Percentiles rank a stretch among this genome's conserved stretches.
phyloP scores from a whole-genome alignment of 2,113 vertebrate species.

The Callaeas wilsoni region DNA sequence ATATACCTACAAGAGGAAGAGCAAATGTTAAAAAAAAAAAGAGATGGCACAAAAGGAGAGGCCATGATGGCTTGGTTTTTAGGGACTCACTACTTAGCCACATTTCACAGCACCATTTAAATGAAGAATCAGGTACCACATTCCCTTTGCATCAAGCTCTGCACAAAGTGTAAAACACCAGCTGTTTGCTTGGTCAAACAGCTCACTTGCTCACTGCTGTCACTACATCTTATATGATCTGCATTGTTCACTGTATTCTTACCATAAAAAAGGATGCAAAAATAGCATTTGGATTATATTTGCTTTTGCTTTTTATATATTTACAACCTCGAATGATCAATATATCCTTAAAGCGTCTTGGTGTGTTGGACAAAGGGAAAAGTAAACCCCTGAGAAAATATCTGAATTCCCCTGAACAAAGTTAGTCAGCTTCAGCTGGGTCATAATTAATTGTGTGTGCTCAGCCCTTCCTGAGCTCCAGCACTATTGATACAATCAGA shows the following conservation, averaged over 20 bases:
- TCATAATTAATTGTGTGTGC: fast-evolving
- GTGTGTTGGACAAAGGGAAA: background rate
- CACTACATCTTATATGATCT: fast-evolving
- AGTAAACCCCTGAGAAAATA: background rate
- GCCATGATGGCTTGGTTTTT: background rate
- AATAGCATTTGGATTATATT: background rate
- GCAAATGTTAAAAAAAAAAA: background rate
- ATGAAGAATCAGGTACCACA: background rate
- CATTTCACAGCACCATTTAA: background rate
- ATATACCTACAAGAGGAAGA: background rate
- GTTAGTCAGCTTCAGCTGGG: background rate
- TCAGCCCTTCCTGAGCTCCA: background rate
- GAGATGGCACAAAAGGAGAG: background rate
- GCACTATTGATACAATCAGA: fast-evolving
- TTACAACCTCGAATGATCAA: background rate
- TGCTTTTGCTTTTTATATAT: background rate
- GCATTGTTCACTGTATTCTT: background rate
- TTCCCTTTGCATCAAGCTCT: background rate
- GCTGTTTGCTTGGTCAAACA: background rate
- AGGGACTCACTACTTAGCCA: background rate
- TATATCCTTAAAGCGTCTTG: background rate
- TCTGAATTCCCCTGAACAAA: background rate
- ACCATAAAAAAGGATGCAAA: background rate
- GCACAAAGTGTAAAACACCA: background rate
- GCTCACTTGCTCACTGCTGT: background rate